phyloP scores from a whole-genome alignment of 2,113 vertebrate species.

The Euleptes europaea region DNA sequence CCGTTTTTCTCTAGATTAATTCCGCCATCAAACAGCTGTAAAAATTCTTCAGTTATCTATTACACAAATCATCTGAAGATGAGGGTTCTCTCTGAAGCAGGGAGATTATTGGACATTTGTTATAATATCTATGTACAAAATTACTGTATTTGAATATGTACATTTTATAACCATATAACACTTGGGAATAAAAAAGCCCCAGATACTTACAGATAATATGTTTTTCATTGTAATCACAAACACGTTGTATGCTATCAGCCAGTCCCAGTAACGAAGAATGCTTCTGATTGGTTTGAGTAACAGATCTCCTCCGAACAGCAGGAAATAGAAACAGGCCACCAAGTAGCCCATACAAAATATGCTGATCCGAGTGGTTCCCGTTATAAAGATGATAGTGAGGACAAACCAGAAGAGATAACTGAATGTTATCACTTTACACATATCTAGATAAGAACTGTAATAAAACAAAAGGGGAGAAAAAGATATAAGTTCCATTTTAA shows the following conservation, averaged over 20 bases:
- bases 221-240: constrained; percentile 99
- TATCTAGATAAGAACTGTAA: constrained; percentile 96
- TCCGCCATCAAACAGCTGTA: too few relatives aligned
- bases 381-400: constrained; percentile 98
- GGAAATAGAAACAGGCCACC: constrained; percentile 98
- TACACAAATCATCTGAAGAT: too few relatives aligned
- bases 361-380: constrained; percentile 96
- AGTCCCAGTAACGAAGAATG: constrained; percentile 97
- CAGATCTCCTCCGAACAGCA: constrained; percentile 94
- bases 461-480: constrained; percentile 11
- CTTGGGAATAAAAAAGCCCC: neutral
- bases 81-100: too few relatives aligned
- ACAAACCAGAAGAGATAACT: constrained; percentile 99
- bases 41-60: too few relatives aligned
- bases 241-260: constrained; percentile 96
- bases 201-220: constrained; percentile 87
- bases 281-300: constrained; percentile 94
- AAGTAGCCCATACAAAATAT: constrained; percentile 99
- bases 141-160: too few relatives aligned
- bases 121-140: too few relatives aligned
- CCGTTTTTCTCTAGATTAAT: too few relatives aligned
- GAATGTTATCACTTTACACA: constrained; percentile 97
- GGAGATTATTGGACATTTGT: too few relatives aligned
- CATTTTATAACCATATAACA: neutral
- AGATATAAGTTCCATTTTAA: neutral